Conservation (phyloP, 2,888 invertebrate genomes). For the Nomada flava region DNA sequence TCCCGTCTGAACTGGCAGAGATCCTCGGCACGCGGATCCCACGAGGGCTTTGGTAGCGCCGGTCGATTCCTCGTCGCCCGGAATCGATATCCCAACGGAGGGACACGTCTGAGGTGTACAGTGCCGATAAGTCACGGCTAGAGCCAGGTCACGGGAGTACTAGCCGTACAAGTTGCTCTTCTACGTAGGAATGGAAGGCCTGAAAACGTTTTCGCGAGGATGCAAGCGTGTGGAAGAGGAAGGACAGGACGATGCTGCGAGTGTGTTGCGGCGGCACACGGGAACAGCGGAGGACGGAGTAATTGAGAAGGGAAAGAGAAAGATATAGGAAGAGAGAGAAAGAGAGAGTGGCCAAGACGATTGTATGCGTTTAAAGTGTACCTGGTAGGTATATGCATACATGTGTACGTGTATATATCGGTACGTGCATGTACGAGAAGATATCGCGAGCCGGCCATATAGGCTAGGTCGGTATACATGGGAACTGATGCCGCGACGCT, state of each 20-base stretch:
- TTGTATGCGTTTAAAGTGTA: not conserved
- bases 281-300: not conserved
- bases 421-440: constrained; percentile 62
- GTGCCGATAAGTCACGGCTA: constrained; percentile 80
- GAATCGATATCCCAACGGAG: constrained; percentile 62
- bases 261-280: not conserved
- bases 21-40: constrained; percentile 44
- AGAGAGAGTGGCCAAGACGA: constrained; percentile 50
- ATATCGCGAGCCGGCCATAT: constrained; percentile 79
- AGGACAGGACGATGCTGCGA: constrained; percentile 1
- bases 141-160: constrained; percentile 66
- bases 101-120: constrained; percentile 72
- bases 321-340: constrained; percentile 24
- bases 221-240: constrained; percentile 3
- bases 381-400: constrained; percentile 5
- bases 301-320: constrained; percentile 9
- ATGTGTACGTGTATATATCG: too few relatives aligned
- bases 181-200: constrained; percentile 57
- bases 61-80: constrained; percentile 65
- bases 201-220: constrained; percentile 14
- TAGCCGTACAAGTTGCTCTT: constrained; percentile 71
- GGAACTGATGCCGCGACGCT: constrained; percentile 78
- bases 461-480: constrained; percentile 82
- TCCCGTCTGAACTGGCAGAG: constrained; percentile 10
- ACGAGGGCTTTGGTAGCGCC: constrained; percentile 50